A percentile compares a stretch with the other conserved stretches of the same genome.
phyloP scores from a whole-genome alignment of 2,113 vertebrate genomes.

The Euleptes europaea region DNA sequence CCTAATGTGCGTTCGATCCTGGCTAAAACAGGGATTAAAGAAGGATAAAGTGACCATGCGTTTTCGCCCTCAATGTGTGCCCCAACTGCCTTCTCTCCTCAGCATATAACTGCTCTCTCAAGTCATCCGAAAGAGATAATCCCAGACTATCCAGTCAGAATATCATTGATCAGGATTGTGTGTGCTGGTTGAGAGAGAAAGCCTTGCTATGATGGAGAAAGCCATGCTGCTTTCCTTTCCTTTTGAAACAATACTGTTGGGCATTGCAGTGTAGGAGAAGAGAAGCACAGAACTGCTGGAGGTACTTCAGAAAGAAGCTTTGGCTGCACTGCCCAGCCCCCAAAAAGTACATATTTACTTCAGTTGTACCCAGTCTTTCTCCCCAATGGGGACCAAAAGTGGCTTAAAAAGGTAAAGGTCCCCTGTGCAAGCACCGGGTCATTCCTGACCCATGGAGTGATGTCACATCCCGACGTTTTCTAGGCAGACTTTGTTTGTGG shows the following conservation, averaged over 20 bases:
- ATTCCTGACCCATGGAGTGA: too few species aligned
- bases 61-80: too few species aligned
- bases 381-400: too few species aligned
- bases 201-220: background rate
- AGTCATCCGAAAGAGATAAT: background rate
- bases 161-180: background rate
- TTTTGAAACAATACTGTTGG: background rate
- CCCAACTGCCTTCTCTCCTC: background rate
- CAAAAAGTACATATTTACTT: background rate
- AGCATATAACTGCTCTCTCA: background rate
- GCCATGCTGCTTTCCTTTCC: background rate
- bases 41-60: too few species aligned
- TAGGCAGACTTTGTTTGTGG: too few species aligned
- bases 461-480: too few species aligned
- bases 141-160: background rate
- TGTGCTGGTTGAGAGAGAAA: background rate
- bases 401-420: too few species aligned
- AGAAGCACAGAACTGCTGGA: background rate
- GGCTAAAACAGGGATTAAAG: too few species aligned
- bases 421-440: too few species aligned
- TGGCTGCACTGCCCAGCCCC: background rate
- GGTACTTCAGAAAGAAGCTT: background rate
- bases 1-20: too few species aligned
- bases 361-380: too few species aligned
- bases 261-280: background rate